These are phyloP conservation scores for Carollia perspicillata DNA, from an alignment of 2,113 vertebrate species.

Conservation along the genomic window DNA sequence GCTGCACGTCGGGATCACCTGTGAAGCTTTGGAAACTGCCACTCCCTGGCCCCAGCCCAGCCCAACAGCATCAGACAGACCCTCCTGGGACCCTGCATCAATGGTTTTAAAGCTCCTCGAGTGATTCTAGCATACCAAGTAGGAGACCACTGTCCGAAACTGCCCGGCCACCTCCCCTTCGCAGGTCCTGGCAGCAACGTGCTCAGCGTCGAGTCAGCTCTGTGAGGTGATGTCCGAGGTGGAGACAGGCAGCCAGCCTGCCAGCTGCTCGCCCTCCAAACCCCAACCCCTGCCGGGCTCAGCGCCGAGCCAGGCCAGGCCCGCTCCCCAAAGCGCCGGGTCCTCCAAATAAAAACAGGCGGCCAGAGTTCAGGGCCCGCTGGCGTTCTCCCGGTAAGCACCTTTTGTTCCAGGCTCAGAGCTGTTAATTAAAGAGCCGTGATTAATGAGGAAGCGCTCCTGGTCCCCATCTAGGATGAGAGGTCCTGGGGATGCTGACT, in stretches of 20 bases:
- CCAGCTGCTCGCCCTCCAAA: conserved; percentile 82
- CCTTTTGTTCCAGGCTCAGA: conserved; percentile 90
- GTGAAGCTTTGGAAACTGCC: background rate
- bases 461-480: conserved; percentile 80
- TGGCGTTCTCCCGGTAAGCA: conserved; percentile 74
- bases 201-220: conserved; percentile 58
- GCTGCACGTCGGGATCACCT: background rate
- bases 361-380: conserved; percentile 80
- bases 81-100: background rate
- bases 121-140: background rate
- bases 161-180: background rate
- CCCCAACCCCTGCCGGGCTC: conserved; percentile 51
- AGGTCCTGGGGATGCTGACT: conserved; percentile 86
- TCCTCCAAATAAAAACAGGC: conserved; percentile 74
- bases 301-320: conserved; percentile 63
- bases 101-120: background rate
- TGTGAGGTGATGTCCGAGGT: conserved; percentile 6
- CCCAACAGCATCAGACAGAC: conserved; percentile 12
- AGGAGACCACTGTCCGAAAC: background rate
- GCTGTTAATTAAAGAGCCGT: conserved; percentile 98
- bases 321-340: conserved; percentile 68
- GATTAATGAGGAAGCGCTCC: conserved; percentile 94
- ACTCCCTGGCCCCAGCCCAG: background rate
- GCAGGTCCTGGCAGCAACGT: background rate
- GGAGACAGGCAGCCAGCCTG: conserved; percentile 59